Conservation (phyloP, 2,113 vertebrate species). For the Symphodus melops region DNA sequence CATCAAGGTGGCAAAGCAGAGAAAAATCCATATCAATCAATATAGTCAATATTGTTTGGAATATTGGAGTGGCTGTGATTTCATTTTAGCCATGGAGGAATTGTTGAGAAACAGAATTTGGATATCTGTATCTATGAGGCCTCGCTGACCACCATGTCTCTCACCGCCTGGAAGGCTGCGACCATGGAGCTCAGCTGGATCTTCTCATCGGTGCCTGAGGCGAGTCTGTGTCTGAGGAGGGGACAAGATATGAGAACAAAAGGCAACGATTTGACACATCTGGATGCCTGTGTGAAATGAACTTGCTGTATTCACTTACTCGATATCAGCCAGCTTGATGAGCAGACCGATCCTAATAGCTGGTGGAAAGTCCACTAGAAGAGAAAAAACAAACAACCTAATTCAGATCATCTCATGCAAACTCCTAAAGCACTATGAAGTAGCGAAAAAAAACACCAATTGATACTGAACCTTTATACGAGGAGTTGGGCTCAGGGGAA, state of each 20-base stretch:
- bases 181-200: slow-evolving; percentile 97
- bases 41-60: not conserved
- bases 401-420: not conserved
- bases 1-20: no score
- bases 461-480: no score
- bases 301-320: slow-evolving; percentile 84
- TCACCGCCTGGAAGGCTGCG: slow-evolving; percentile 93
- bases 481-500: no score
- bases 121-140: slow-evolving; percentile 68
- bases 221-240: slow-evolving; percentile 88
- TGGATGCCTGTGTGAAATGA: no score
- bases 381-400: no score
- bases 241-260: not conserved
- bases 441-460: no score
- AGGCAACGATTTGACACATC: not conserved
- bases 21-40: no score
- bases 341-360: slow-evolving; percentile 90
- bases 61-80: no score
- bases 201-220: slow-evolving; percentile 94
- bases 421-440: not conserved
- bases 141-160: slow-evolving; percentile 91
- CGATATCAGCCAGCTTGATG: slow-evolving; percentile 93
- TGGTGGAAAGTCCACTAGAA: slow-evolving; percentile 93
- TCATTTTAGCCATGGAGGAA: no score
- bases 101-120: no score